phyloP scores from a whole-genome alignment of 1,140 invertebrate species.

The Eurosta solidaginis region DNA sequence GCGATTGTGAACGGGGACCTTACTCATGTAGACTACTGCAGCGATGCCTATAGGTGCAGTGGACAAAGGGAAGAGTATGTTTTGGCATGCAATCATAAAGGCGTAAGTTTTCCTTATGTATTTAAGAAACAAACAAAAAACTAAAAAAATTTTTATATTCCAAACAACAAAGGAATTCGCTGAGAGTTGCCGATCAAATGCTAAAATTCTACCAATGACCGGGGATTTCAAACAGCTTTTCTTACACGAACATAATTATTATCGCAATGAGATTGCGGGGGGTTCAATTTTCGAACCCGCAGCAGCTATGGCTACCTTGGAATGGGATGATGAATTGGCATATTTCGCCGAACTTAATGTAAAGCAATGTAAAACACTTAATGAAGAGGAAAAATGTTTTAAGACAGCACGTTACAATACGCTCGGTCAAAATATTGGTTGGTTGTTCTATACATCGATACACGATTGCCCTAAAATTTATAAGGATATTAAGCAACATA shows the following conservation, averaged over 20 bases:
- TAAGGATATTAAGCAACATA: background rate
- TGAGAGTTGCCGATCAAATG: background rate
- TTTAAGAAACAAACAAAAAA: too few relatives aligned
- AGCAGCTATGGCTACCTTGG: constrained; percentile 40
- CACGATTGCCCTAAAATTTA: background rate
- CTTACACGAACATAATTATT: constrained; percentile 21
- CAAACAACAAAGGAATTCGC: too few relatives aligned
- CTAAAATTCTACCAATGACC: constrained; percentile 16
- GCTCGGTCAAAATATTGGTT: constrained; percentile 14
- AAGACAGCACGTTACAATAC: constrained; percentile 35
- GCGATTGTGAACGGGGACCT: too few relatives aligned
- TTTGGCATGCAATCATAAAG: too few relatives aligned
- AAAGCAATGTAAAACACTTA: constrained; percentile 30
- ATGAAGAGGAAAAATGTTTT: constrained; percentile 37
- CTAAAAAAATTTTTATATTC: too few relatives aligned
- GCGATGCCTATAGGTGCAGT: too few relatives aligned
- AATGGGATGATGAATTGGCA: constrained; percentile 44
- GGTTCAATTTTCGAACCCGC: constrained; percentile 34
- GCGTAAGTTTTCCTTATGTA: too few relatives aligned
- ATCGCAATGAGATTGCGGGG: constrained; percentile 34
- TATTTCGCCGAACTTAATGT: constrained; percentile 44
- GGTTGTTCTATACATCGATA: constrained; percentile 31
- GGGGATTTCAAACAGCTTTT: background rate
- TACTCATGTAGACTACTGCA: too few relatives aligned
- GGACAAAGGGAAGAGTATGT: too few relatives aligned